These are phyloP conservation scores for Phrynocephalus vlangalii DNA, from an alignment of 2,797 vertebrate species.

Conservation along the genomic window DNA sequence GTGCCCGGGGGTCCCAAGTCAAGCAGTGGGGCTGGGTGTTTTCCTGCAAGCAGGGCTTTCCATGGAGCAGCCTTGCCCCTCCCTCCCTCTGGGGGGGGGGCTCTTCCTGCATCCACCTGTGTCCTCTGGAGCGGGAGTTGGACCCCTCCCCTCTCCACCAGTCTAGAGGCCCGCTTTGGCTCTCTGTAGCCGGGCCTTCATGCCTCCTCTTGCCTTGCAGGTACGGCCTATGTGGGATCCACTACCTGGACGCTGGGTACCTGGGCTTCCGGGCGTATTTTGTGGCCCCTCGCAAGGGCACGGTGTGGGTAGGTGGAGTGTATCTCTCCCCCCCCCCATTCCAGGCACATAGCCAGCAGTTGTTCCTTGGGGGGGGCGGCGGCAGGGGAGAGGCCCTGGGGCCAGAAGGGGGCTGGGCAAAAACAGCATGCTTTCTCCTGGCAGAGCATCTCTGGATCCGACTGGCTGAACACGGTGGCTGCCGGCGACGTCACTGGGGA, in stretches of 20 bases:
- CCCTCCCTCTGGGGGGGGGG: no score
- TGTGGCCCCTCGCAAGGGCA: slow-evolving; percentile 84
- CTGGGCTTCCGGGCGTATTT: slow-evolving; percentile 84
- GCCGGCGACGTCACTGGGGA: slow-evolving; percentile 87
- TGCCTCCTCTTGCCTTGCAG: slow-evolving; percentile 66
- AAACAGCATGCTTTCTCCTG: slow-evolving; percentile 17
- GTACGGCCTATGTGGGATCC: slow-evolving; percentile 86
- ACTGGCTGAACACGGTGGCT: slow-evolving; percentile 88
- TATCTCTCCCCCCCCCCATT: fast-evolving
- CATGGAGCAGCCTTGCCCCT: no score
- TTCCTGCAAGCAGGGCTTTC: no score
- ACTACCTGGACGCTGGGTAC: slow-evolving; percentile 89
- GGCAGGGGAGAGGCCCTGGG: not conserved
- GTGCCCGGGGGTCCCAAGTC: no score
- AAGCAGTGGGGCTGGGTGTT: no score
- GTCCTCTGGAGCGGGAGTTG: no score
- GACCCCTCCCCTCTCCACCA: no score
- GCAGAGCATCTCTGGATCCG: slow-evolving; percentile 91
- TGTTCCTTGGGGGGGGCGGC: not conserved
- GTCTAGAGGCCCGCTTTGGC: not conserved
- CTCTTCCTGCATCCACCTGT: not conserved
- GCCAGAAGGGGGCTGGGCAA: no score
- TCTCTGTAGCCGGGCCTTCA: not conserved
- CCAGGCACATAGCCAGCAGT: not conserved
- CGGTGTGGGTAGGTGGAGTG: slow-evolving; percentile 87